Conservation (phyloP, 2,888 invertebrate genomes). For the Myopa tessellatipennis region DNA sequence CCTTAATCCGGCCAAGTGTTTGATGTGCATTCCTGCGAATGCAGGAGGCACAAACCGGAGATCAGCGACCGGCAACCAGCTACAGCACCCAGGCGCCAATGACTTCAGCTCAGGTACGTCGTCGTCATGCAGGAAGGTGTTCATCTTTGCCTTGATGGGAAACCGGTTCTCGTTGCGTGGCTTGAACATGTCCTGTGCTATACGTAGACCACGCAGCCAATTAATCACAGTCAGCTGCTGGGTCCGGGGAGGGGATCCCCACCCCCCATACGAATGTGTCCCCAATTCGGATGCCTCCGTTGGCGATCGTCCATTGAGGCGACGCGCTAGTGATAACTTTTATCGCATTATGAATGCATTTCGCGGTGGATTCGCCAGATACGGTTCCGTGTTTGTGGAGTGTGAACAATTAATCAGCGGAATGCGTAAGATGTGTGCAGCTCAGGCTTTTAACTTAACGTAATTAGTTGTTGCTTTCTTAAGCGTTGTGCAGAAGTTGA, state of each 20-base stretch:
- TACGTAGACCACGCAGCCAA: slow-evolving; percentile 31
- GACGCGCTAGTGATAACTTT: slow-evolving; percentile 31
- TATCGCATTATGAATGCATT: slow-evolving; percentile 40
- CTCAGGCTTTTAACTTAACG: slow-evolving; percentile 30
- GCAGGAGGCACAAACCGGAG: slow-evolving; percentile 19
- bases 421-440: slow-evolving; percentile 25
- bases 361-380: slow-evolving; percentile 33
- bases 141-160: slow-evolving; percentile 10
- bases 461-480: slow-evolving; percentile 38
- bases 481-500: slow-evolving; percentile 25
- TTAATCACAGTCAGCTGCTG: slow-evolving; percentile 20
- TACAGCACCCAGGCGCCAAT: slow-evolving; percentile 19
- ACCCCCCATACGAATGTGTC: slow-evolving; percentile 4
- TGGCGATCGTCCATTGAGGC: background rate
- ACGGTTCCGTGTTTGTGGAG: slow-evolving; percentile 26
- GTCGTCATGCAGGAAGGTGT: slow-evolving; percentile 17
- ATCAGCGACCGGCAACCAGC: background rate
- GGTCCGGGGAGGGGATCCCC: background rate
- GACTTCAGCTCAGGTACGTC: background rate
- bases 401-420: slow-evolving; percentile 38
- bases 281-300: slow-evolving; percentile 9
- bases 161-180: slow-evolving; percentile 18
- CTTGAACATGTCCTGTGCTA: slow-evolving; percentile 25
- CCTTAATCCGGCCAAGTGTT: slow-evolving; percentile 34
- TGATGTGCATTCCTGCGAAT: slow-evolving; percentile 25